Percentiles rank a stretch among this genome's conserved stretches.
Evolutionary conservation across 1,140 invertebrate genomes (phyloP).

Genomic region (Tetramorium parvispinum): DNA sequence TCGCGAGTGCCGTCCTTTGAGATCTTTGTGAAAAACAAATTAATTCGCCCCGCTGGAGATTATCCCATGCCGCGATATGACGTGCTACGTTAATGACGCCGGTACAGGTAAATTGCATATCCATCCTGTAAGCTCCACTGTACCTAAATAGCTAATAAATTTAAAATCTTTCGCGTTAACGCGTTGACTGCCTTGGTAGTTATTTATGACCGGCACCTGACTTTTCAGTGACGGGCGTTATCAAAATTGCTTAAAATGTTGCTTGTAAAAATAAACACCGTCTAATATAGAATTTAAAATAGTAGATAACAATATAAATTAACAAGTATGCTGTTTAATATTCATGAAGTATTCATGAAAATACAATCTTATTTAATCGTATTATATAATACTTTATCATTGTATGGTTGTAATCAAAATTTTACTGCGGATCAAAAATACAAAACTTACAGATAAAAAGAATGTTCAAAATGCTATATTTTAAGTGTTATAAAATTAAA

Average conservation of each 20-base stretch:
- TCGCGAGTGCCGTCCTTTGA: conserved; percentile 16
- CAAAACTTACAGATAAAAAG: background rate
- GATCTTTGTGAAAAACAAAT: conserved; percentile 47
- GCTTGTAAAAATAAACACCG: too few species aligned
- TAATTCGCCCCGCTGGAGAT: conserved; percentile 33
- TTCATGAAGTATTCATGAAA: background rate
- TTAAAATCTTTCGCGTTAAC: background rate
- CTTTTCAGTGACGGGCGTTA: too few species aligned
- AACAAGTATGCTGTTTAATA: background rate
- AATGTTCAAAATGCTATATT: background rate
- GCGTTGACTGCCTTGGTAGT: background rate
- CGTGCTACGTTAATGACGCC: background rate
- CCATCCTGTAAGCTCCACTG: background rate
- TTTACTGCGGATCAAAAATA: background rate
- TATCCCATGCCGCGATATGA: background rate
- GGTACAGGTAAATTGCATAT: background rate
- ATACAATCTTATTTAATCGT: background rate
- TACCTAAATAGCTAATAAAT: conserved; percentile 5
- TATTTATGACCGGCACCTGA: background rate
- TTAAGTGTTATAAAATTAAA: background rate
- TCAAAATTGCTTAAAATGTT: too few species aligned
- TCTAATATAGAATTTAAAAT: too few species aligned
- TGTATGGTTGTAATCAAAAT: background rate
- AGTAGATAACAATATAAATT: background rate
- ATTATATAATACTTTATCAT: background rate